These are phyloP conservation scores for Rhombomys opimus DNA, from an alignment of 2,113 vertebrate species.

Conservation along the genomic window DNA sequence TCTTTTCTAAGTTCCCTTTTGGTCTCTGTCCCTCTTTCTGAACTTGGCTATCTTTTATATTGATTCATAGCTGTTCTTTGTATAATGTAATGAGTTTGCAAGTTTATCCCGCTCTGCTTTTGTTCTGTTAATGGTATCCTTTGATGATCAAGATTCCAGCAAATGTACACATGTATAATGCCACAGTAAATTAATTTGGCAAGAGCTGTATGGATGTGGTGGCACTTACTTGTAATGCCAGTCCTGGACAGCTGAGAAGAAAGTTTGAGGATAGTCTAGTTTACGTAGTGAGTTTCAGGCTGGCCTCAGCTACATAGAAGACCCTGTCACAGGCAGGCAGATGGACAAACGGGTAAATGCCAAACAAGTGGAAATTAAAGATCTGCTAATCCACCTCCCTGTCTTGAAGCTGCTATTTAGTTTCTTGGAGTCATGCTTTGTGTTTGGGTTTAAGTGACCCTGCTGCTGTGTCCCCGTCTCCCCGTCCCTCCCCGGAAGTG, in stretches of 20 bases:
- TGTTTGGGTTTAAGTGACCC: not conserved
- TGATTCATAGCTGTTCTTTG: constrained; percentile 1
- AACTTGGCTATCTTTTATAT: not conserved
- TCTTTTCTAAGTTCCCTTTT: not conserved
- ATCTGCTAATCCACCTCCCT: not conserved
- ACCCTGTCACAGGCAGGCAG: not conserved
- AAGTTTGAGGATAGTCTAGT: not conserved
- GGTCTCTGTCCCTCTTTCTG: not conserved
- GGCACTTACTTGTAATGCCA: not conserved
- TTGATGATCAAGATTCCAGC: not conserved
- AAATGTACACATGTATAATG: not conserved
- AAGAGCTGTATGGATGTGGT: not conserved
- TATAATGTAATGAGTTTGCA: not conserved
- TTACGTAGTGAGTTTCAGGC: not conserved
- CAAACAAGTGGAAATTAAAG: not conserved
- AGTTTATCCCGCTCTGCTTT: not conserved
- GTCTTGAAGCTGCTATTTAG: constrained; percentile 1
- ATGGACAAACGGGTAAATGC: not conserved
- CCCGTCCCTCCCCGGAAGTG: not conserved
- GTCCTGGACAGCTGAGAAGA: not conserved
- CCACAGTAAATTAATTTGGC: not conserved
- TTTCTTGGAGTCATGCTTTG: constrained; percentile 21
- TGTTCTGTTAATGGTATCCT: constrained; percentile 3
- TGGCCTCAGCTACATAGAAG: not conserved
- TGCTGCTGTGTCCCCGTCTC: not conserved